Base-by-base conservation (phyloP, 2,888 invertebrate genomes). In the Nomada hirtipes region DNA sequence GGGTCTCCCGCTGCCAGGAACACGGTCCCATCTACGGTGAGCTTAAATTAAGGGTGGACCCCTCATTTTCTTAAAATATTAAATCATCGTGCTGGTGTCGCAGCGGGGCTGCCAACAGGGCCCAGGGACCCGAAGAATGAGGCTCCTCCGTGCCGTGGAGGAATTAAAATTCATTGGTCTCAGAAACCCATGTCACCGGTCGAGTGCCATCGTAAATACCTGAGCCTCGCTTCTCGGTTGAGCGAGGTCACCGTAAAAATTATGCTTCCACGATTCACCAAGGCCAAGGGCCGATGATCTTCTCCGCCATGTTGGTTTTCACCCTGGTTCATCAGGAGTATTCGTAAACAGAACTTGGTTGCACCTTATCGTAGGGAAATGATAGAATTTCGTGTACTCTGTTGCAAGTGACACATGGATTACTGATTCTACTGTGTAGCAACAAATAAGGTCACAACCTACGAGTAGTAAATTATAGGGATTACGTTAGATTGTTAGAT, bases 161-260 rank as follows among this genome's bases (percentile, higher is more conserved):
- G 92, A 93, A 93, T 93, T 92, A 93, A 93, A 93, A 93, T 93
- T 93, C 93, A 93, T 93, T 92, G 93, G 92, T 91, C 92, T 89
- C 90, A 89, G 91, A 91, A 92, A 93, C 93, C 93, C 93, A 91
- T 92, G 93, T 93, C 93, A 92, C 92, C 90, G 91, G 90, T 88
- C 91, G 90, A 92, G 91, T 93, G 92, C 93, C 92, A 92, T 93
- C 93, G 93, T 93, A 93, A 93, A 93, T 93, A 93, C 92, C 92
- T 88, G 84, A 74, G 71, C 69, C 73, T 50, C 71, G 78, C 84
- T 73, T 67, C 74, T 61, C 75, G 57, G 71, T 70, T 64, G 72
- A 77, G 76, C 74, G 85, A 90, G 86, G 89, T 91, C 91, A 89
- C 90, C 89, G 55, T 90, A 91, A 91, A 92, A 92, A 92, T 92